Base-by-base conservation (phyloP, 2,888 invertebrate genomes). In the Pollenia angustigena region DNA sequence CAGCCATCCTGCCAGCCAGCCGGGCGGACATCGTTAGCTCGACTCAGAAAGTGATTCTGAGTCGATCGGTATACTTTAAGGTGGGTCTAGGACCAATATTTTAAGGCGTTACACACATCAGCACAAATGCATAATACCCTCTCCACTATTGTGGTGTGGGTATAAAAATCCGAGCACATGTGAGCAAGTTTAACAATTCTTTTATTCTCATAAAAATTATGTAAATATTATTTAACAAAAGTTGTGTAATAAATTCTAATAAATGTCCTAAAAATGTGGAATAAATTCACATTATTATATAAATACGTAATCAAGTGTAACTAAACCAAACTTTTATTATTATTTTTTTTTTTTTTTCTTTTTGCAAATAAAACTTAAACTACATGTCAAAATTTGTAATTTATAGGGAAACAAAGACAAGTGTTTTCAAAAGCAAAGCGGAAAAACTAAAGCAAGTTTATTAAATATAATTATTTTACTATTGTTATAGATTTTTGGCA, bases 381-480 rank as follows among this genome's bases (percentile, higher is more conserved):
- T 23, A 54, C 46, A 44, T 75, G 75, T 81, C 81, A 68, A 60
- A 74, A 16, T 60, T 32, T 7, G 46, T 85, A 74, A 85, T 80
- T 85, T 85, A 79, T 75, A 50, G 46, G 62, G 12, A 46, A 23
- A 58, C 52, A 40, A 48, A 6, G 1, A 82, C 84, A 87, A 84
- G 84, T 84, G 84, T 76, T 78, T 54, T 66, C 4, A 23, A 62
- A 18, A 69, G 46, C 10, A 40, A 68, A 64, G 48, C 66, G 66
- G 42, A 84, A 81, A 83, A 84, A 84, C 71, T 76, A 52, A 66
- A 81, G 72, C 78, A 42, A 85, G 81, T 87, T 80, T 88, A 88
- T 85, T 78, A 88, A 86, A 88, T 81, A 81, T 86, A 86, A 88
- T 88, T 86, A 88, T 74, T 58, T 18, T 48, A 60, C 84, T 66